Conservation (phyloP, 2,888 invertebrate genomes). For the Eurytoma californica region DNA sequence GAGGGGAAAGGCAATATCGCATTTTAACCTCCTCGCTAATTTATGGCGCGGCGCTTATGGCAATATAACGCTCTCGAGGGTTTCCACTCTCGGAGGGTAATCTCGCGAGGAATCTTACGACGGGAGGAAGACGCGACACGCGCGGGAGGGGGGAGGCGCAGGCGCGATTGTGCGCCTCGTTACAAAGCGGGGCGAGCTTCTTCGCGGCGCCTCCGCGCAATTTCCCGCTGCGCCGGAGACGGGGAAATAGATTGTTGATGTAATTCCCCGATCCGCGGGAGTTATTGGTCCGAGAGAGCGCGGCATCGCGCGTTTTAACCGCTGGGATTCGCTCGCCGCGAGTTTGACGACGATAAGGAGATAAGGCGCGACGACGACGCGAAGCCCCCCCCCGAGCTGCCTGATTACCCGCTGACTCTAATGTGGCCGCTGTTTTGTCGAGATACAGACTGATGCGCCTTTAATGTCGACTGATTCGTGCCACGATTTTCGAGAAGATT, state of each 20-base stretch:
- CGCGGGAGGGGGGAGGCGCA: constrained; percentile 18
- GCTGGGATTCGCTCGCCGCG: not conserved
- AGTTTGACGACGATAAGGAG: not conserved
- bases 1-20: constrained; percentile 60
- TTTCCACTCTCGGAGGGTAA: constrained; percentile 57
- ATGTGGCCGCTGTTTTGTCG: no score
- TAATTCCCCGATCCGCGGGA: constrained; percentile 48
- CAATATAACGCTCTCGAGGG: constrained; percentile 60
- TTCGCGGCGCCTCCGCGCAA: constrained; percentile 18
- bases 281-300: constrained; percentile 41
- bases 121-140: constrained; percentile 35
- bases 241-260: constrained; percentile 43
- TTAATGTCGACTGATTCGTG: no score
- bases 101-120: constrained; percentile 58
- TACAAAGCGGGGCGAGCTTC: constrained; percentile 23
- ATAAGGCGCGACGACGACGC: not conserved
- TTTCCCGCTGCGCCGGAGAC: constrained; percentile 28
- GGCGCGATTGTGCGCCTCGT: constrained; percentile 45
- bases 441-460: no score
- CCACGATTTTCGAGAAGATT: no score
- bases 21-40: constrained; percentile 56
- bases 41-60: constrained; percentile 58
- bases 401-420: not conserved
- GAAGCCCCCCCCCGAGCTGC: not conserved
- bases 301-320: not conserved